phyloP scores from a whole-genome alignment of 2,797 vertebrate species.

The Poeciliopsis infans region DNA sequence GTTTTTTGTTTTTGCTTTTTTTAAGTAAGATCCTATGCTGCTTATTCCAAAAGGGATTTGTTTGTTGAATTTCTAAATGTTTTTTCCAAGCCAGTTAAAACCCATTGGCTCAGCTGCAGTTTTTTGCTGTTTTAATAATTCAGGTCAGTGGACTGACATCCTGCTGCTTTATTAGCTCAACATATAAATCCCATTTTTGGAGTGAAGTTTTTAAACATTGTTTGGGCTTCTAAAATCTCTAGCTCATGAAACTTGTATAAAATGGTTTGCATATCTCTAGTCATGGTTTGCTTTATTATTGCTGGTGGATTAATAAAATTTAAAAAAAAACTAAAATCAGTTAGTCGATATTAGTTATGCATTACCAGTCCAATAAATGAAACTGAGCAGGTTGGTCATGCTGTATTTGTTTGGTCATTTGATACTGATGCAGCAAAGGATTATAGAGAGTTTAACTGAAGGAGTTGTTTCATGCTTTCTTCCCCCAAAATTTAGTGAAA shows the following conservation, averaged over 20 bases:
- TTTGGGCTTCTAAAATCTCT: not conserved
- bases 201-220: not conserved
- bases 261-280: not conserved
- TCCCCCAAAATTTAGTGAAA: no score
- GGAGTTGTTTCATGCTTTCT: no score
- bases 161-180: not conserved
- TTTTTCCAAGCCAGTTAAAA: not conserved
- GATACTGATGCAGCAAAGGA: no score
- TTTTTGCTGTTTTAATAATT: not conserved
- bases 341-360: no score
- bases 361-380: no score
- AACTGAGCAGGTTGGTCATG: no score
- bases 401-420: no score
- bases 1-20: no score
- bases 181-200: not conserved
- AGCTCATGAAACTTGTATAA: not conserved
- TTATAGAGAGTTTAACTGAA: no score
- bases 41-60: not conserved
- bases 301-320: no score
- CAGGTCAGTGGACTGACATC: not conserved
- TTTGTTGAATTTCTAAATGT: not conserved
- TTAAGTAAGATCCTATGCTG: not conserved
- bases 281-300: no score
- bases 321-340: no score
- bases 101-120: not conserved